Evolutionary conservation across 2,797 vertebrate genomes (phyloP), one percentile per base, ranked within the genome.

Genomic region (Prunella strophiata): DNA sequence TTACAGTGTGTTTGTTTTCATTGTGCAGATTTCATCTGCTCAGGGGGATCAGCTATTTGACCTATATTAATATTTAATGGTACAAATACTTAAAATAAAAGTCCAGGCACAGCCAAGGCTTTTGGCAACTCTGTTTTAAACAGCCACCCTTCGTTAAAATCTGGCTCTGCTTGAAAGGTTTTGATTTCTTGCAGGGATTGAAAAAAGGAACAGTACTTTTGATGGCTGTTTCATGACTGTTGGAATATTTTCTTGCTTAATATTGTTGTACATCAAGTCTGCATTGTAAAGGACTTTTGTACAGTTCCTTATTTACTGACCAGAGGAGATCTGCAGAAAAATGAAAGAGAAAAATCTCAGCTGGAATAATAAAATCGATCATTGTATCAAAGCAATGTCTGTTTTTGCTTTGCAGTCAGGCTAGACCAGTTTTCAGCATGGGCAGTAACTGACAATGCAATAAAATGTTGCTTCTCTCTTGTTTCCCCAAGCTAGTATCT

Each of bases 41-140:
- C 54, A 32, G 75, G 65, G 78, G 61, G 73, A 83, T 96, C 89
- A 78, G 88, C 85, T 93, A 84, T 95, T 93, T 94, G 89, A 94
- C 91, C 74, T 91, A 55, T 93, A 96, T 96, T 97, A 94, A 95
- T 95, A 94, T 95, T 96, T 95, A 95, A 91, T 93, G 45, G 42
- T 47, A 63, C 23, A 71, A 82, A 94, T 71, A 79, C 93, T 93
- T 93, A 87, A 94, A 96, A 95, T 88, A 91, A 94, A 92, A 93
- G 88, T 91, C 70, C 91, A 91, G 88, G 85, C 89, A 79, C 74
- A 84, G 94, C 57, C 92, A 91, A 95, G 71, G 59, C 66, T 92
- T 95, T 92, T 87, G 88, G 91, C 82, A 91, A 83, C 48, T 66
- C 58, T 22, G 42, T 16, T 75, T 94, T 81, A 91, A 94, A 79